A percentile compares a stretch with the other conserved stretches of the same genome.
These are phyloP conservation scores for Pituophis catenifer DNA, from an alignment of 2,113 vertebrate species.

Conservation along the genomic window DNA sequence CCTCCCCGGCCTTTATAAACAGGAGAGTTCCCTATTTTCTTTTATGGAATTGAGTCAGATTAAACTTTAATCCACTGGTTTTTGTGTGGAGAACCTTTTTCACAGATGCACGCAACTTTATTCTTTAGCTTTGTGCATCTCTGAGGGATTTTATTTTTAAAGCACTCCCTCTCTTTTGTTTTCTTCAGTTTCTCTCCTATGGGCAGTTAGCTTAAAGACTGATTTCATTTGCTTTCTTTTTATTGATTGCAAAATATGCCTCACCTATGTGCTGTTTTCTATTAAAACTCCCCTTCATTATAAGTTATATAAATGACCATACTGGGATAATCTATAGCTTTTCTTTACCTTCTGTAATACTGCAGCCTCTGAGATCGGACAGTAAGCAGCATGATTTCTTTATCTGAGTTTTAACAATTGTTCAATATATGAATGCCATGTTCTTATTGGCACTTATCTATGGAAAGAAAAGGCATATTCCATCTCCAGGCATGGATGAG, in stretches of 20 bases:
- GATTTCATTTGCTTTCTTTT: neutral
- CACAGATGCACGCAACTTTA: neutral
- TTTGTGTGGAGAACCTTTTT: neutral
- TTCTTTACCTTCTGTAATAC: neutral
- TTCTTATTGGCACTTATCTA: neutral
- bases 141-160: neutral
- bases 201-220: neutral
- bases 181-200: neutral
- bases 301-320: neutral
- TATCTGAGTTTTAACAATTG: neutral
- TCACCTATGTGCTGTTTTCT: neutral
- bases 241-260: constrained; percentile 5
- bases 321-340: neutral
- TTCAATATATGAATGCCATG: neutral
- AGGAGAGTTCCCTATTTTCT: neutral
- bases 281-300: neutral
- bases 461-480: neutral
- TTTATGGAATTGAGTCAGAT: neutral
- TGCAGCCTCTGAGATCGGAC: neutral
- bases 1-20: neutral
- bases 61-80: neutral
- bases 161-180: neutral
- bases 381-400: neutral
- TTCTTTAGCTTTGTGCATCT: neutral
- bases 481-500: neutral